Evolutionary conservation across 2,113 vertebrate genomes (phyloP), one percentile per base, ranked within the genome.

Genomic region (Oreocharis arfaki): DNA sequence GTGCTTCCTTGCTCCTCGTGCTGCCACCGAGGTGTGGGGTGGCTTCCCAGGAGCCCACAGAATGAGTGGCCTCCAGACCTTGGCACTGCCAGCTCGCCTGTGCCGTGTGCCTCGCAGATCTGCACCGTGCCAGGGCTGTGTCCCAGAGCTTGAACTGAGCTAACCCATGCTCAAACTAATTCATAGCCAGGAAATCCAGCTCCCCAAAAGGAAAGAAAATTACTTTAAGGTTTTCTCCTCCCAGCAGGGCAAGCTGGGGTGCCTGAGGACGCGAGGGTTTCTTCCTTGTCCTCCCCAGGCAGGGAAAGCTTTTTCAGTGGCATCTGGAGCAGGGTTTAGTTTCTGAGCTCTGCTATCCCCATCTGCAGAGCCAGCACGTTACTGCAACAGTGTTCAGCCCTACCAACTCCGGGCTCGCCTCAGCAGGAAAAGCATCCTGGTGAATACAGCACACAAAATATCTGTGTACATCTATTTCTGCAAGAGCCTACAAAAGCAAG

Each of bases 331-430:
- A 0, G 5, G 12, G 46, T 64, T 82, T 92, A 42, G 55, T 89
- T 96, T 97, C 90, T 13, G 73, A 96, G 94, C 95, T 95, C 95
- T 94, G 78, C 95, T 97, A 95, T 87, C 95, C 68, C 96, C 95
- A 96, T 95, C 93, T 97, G 96, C 95, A 96, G 93, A 96, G 93
- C 93, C 60, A 59, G 90, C 52, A 86, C 0, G 82, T 93, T 95
- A 95, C 96, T 97, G 93, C 96, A 96, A 37, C 91, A 77, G 86
- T 26, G 7, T 33, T 79, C 93, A 33, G 63, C 46, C 70, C 79
- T 0, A 21, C n/a, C 1, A 4, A 67, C 83, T 76, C 44, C 0
- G 0, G 16, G 68, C 81, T 87, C 1, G 6, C 24, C 24, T 44
- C 22, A 3, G 71, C 59, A 60, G 74, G 18, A 63, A 92, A 50